Evolutionary conservation across 1,140 invertebrate genomes (phyloP), one percentile per base, ranked within the genome.

Genomic region (Chironomus striatipennis): DNA sequence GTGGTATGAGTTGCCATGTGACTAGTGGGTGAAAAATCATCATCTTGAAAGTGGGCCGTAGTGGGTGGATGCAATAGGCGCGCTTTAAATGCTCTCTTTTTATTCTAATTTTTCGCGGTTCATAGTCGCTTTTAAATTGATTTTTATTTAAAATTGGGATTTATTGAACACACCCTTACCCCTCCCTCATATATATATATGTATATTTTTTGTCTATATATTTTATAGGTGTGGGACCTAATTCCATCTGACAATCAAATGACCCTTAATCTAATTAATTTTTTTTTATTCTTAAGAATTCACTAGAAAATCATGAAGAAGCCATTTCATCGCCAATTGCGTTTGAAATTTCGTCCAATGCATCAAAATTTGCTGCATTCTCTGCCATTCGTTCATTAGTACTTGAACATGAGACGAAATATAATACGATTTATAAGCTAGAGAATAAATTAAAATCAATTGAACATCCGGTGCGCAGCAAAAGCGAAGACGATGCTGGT

Each of bases 291-390:
- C 18, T 20, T 70, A 1, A 70, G 65, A 21, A 10, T 70, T 70
- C 65, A 15, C 5, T n/a, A 9, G 65, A 70, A 20, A 20, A 17
- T 21, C 65, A 70, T 20, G 65, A 70, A 8, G 65, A 70, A 70
- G 6, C 8, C 5, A 70, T 70, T 70, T 9, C 10, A 18, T 70
- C 65, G 18, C 65, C 65, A 10, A 70, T 70, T 70, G 65, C 65
- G 9, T 70, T 82, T n/a, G 81, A 82, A 73, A 76, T 82, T 2
- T 79, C 81, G 77, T 78, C 81, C 1, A 82, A 82, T 77, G 80
- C 81, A 2, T 82, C 81, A n/a, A 82, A 82, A 75, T 82, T 82
- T 74, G 81, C 81, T 0, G 78, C 82, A 18, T 82, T 81, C 64
- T 81, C 81, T 21, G 81, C 80, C 1, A 81, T 82, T 72, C 77